phyloP scores from a whole-genome alignment of 2,888 invertebrate genomes.

The Caenorhabditis sp. region DNA sequence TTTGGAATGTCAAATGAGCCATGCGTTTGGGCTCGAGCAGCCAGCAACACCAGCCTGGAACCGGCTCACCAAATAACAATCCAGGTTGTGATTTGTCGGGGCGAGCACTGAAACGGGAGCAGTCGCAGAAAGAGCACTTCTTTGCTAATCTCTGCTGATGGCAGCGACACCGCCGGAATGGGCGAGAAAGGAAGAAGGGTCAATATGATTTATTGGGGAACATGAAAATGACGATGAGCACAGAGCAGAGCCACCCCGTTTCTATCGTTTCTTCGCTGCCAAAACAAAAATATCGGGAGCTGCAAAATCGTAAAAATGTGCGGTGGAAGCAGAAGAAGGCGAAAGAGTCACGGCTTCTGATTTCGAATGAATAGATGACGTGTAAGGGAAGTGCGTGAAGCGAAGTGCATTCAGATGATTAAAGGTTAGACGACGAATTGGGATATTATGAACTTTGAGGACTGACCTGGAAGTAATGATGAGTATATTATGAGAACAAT shows the following conservation, averaged over 20 bases:
- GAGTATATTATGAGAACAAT: no score
- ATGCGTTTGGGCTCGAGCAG: background rate
- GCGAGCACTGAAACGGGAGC: background rate
- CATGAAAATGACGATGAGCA: conserved; percentile 9
- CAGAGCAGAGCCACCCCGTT: background rate
- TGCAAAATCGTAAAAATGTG: conserved; percentile 2
- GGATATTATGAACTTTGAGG: no score
- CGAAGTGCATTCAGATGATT: no score
- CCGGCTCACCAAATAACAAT: conserved; percentile 16
- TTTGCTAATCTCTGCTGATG: conserved; percentile 30
- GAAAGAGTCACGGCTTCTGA: no score
- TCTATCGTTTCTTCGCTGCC: conserved; percentile 7
- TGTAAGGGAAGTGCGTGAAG: background rate
- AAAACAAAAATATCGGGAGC: conserved; percentile 7
- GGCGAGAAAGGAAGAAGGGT: conserved; percentile 5
- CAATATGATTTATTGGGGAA: conserved; percentile 51
- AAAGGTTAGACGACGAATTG: no score
- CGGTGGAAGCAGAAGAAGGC: background rate
- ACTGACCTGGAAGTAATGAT: no score
- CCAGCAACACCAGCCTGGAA: background rate
- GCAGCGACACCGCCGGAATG: conserved; percentile 4
- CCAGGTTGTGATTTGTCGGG: conserved; percentile 3
- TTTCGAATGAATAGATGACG: background rate
- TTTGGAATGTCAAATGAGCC: conserved; percentile 55
- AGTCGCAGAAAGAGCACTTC: background rate